phyloP scores from a whole-genome alignment of 2,113 vertebrate species.

The Globicephala melas region DNA sequence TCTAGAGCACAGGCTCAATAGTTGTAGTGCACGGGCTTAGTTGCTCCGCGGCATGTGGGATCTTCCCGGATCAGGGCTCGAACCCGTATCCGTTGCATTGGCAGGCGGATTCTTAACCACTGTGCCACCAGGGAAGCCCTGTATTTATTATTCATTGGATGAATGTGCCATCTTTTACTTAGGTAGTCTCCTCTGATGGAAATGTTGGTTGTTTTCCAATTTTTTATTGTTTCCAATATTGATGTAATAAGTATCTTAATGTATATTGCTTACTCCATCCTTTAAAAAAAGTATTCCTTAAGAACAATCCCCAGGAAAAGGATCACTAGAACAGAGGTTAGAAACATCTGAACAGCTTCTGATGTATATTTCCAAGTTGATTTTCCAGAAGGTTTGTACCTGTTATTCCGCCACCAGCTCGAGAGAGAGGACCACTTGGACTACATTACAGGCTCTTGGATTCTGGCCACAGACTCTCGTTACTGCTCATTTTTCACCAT shows the following conservation, averaged over 20 bases:
- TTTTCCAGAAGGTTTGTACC: background rate
- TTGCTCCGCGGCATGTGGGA: too few relatives aligned
- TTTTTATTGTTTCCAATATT: slow-evolving; percentile 27
- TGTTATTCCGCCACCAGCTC: background rate
- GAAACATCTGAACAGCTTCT: background rate
- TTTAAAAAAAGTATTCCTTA: background rate
- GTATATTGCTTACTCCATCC: background rate
- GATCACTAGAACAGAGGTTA: background rate
- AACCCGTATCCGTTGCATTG: too few relatives aligned
- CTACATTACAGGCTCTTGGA: background rate
- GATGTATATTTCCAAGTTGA: background rate
- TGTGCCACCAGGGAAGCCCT: too few relatives aligned
- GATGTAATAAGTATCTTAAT: background rate
- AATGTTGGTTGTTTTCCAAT: background rate
- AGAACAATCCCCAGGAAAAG: background rate
- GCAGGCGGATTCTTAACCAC: too few relatives aligned
- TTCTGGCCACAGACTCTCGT: background rate
- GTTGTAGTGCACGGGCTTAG: too few relatives aligned
- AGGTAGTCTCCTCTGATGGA: background rate
- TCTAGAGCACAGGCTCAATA: too few relatives aligned
- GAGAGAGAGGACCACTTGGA: background rate
- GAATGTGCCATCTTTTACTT: background rate
- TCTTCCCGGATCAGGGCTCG: too few relatives aligned
- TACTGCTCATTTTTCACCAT: background rate
- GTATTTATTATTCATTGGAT: background rate